Conservation (phyloP, 1,140 invertebrate species). For the Eurosta solidaginis region DNA sequence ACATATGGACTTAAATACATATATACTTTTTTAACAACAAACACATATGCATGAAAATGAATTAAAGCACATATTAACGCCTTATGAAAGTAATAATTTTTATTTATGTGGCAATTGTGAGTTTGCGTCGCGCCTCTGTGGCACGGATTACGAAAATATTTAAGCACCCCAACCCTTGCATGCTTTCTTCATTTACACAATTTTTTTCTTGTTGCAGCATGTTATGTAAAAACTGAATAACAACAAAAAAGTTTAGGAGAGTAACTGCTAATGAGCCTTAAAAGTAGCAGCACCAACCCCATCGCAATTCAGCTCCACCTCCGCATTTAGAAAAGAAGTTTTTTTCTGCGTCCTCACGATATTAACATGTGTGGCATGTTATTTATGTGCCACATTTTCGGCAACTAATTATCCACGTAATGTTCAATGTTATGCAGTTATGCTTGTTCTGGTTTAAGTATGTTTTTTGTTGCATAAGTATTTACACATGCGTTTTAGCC, state of each 20-base stretch:
- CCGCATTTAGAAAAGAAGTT: neutral
- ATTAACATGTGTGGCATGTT: conserved; percentile 51
- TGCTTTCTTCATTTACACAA: conserved; percentile 12
- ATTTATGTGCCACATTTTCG: conserved; percentile 56
- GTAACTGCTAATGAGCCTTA: conserved; percentile 49
- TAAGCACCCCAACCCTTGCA: neutral
- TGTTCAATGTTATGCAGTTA: conserved; percentile 39
- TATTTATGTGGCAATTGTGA: conserved; percentile 29
- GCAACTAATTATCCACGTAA: conserved; percentile 55
- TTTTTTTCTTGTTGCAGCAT: neutral
- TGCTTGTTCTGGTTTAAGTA: neutral
- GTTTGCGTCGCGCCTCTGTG: neutral
- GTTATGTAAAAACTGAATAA: neutral
- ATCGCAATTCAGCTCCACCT: conserved; percentile 38
- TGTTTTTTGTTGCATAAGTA: neutral
- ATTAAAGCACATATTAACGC: neutral
- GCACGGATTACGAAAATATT: neutral
- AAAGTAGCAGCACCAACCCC: conserved; percentile 33
- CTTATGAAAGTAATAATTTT: conserved; percentile 31
- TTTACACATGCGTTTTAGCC: neutral
- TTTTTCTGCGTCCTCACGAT: neutral
- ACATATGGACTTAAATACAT: neutral
- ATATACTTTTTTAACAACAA: neutral
- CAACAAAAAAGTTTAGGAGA: conserved; percentile 36
- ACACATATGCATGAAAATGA: neutral